These are phyloP conservation scores for Terebella lapidaria DNA, from an alignment of 2,888 invertebrate species.

Conservation along the genomic window DNA sequence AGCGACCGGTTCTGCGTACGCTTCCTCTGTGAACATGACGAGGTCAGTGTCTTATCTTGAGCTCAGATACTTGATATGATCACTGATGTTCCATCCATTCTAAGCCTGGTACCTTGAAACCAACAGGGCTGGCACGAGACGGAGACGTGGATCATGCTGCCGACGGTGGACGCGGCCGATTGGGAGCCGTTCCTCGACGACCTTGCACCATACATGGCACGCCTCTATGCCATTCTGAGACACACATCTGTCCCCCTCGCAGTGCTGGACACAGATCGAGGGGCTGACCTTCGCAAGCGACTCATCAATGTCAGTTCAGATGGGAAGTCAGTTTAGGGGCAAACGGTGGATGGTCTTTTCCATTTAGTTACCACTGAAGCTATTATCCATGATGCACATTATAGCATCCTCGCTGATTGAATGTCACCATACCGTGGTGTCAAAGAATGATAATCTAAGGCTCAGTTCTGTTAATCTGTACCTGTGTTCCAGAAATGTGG, in stretches of 20 bases:
- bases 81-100: not conserved
- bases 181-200: constrained; percentile 27
- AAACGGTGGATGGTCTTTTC: too few species aligned
- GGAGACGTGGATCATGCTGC: constrained; percentile 27
- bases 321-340: too few species aligned
- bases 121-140: constrained; percentile 44
- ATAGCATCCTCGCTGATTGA: too few species aligned
- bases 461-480: too few species aligned
- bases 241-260: constrained; percentile 30
- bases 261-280: constrained; percentile 27
- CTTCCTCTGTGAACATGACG: constrained; percentile 20
- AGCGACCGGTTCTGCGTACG: constrained; percentile 16
- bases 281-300: constrained; percentile 32
- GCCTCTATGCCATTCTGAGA: constrained; percentile 39
- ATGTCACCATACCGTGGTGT: too few species aligned
- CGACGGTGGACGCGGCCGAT: constrained; percentile 25
- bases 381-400: too few species aligned
- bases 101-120: too few species aligned
- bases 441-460: too few species aligned
- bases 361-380: too few species aligned
- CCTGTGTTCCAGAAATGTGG: not conserved
- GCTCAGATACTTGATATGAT: not conserved
- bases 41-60: constrained; percentile 4
- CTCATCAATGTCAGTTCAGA: constrained; percentile 36
- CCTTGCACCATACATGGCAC: constrained; percentile 34